A percentile compares a stretch with the other conserved stretches of the same genome.
These are phyloP conservation scores for Campoplex capitator DNA, from an alignment of 2,888 invertebrate species.

Conservation along the genomic window DNA sequence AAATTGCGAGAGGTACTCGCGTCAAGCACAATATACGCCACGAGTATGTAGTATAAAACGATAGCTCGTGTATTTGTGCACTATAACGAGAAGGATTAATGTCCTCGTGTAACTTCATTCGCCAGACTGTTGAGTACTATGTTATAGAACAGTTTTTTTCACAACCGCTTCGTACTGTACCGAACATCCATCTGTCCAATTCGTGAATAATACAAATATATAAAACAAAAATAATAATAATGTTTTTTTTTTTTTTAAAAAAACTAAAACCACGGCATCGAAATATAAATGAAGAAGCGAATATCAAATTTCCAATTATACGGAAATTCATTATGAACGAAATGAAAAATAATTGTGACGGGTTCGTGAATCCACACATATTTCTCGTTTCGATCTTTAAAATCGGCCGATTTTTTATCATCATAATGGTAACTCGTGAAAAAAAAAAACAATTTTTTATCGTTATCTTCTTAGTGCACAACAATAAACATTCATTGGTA, in stretches of 20 bases:
- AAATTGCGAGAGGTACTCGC: slow-evolving; percentile 47
- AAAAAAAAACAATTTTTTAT: not conserved
- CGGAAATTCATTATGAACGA: not conserved
- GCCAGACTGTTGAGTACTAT: slow-evolving; percentile 30
- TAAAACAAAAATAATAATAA: slow-evolving; percentile 6
- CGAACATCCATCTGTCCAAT: slow-evolving; percentile 14
- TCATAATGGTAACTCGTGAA: not conserved
- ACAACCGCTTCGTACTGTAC: slow-evolving; percentile 28
- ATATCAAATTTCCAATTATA: not conserved
- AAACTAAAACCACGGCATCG: not conserved
- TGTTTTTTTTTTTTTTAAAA: not conserved
- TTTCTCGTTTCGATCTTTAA: not conserved
- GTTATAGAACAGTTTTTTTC: slow-evolving; percentile 39
- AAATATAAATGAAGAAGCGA: not conserved
- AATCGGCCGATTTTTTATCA: not conserved
- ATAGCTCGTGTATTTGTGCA: slow-evolving; percentile 43
- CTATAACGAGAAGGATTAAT: slow-evolving; percentile 59
- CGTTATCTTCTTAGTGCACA: not conserved
- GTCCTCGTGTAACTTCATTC: slow-evolving; percentile 60
- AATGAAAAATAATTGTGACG: not conserved
- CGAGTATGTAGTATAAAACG: slow-evolving; percentile 39
- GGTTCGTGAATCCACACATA: not conserved
- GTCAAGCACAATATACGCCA: slow-evolving; percentile 58
- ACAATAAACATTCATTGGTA: not conserved
- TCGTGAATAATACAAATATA: not conserved